Percentiles rank a stretch among this genome's conserved stretches.
phyloP scores from a whole-genome alignment of 2,888 invertebrate genomes.

The Andrena minutula region DNA sequence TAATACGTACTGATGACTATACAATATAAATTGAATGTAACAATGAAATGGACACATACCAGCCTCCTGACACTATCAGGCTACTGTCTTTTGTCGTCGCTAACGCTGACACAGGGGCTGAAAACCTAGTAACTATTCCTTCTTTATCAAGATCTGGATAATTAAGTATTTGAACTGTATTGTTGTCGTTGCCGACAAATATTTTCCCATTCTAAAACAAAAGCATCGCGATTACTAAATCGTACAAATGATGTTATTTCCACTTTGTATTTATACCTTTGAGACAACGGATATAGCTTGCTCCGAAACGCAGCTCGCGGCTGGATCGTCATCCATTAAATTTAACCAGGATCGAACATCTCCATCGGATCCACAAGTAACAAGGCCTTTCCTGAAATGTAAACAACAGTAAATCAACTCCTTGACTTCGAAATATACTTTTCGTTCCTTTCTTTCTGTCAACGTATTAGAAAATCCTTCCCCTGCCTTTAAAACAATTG shows the following conservation, averaged over 20 bases:
- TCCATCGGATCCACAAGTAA: constrained; percentile 97
- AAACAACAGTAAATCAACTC: constrained; percentile 51
- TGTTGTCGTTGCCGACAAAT: constrained; percentile 94
- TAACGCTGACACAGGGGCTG: constrained; percentile 94
- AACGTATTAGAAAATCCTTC: neutral
- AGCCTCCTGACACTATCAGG: constrained; percentile 85
- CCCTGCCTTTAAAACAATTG: neutral
- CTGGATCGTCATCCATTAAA: constrained; percentile 95
- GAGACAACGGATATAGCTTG: constrained; percentile 90
- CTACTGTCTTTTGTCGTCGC: constrained; percentile 87
- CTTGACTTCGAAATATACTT: neutral
- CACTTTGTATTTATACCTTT: constrained; percentile 73
- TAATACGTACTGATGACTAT: constrained; percentile 25
- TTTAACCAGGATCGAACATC: constrained; percentile 96
- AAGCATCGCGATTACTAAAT: too few relatives aligned
- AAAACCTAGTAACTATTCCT: constrained; percentile 94
- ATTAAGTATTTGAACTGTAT: constrained; percentile 93
- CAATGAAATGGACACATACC: constrained; percentile 82
- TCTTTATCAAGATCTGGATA: constrained; percentile 93
- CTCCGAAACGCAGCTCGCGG: constrained; percentile 94
- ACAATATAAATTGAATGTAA: neutral
- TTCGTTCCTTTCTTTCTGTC: neutral
- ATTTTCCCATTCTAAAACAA: constrained; percentile 86
- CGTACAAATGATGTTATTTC: neutral
- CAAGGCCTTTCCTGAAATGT: constrained; percentile 87